Evolutionary conservation across 2,888 invertebrate species (phyloP), one percentile per base, ranked within the genome.

Genomic region (Acronicta alni): DNA sequence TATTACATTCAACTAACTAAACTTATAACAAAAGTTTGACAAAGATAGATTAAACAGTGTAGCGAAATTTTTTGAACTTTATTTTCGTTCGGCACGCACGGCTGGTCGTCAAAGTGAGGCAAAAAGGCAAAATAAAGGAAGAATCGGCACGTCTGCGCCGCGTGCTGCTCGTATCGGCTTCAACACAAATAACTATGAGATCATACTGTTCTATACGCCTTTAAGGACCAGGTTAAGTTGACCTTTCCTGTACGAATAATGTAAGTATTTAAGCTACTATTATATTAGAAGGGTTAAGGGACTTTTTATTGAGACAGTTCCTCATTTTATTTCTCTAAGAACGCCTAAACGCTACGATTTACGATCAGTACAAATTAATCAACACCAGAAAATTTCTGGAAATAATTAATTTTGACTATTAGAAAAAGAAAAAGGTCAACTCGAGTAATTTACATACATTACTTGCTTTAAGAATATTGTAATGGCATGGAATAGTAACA

Each of bases 121-220:
- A 70, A 61, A 61, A 62, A 30, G 12, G 37, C 30, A 37, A 61
- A 55, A 59, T 53, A 46, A 67, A 44, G 17, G 18, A 47, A 64
- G 47, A 63, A 63, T 49, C 45, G 44, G 45, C 75, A 66, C 63
- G 76, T 37, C 46, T 37, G 41, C 56, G 41, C 49, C 64, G 54
- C 72, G 51, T 72, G 68, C 55, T 72, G 68, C 55, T 64, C 60
- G 45, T 66, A 65, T 63, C 65, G 49, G 52, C 48, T 46, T 43
- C 60, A 72, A 72, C 75, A 67, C 71, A 82, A 81, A 81, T 81
- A 81, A 57, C 69, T 67, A 83, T 83, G 82, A 83, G 75, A 77
- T 82, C 82, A 82, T 73, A 38, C 62, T 32, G 63, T 67, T 63
- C 61, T 56, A 57, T 38, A 44, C 45, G 67, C 61, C 53, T 51